Evolutionary conservation across 92 coral and sea anemone genomes (phyloP).

Genomic region (Phenganax stokvisi): DNA sequence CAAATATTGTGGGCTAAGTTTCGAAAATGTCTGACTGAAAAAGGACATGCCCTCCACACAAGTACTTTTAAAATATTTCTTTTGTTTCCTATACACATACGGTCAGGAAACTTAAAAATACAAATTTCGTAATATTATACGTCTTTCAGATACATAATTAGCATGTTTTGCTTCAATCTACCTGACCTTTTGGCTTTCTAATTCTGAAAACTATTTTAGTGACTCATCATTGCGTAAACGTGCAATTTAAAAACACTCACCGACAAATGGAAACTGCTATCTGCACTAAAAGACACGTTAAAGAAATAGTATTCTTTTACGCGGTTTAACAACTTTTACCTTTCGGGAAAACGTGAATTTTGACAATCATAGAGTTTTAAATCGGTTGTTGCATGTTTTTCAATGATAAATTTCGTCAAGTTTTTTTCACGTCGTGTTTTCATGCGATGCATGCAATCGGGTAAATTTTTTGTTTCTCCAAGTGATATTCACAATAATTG

Average conservation of each 20-base stretch:
- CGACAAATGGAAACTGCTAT: too few species aligned
- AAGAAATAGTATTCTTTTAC: too few species aligned
- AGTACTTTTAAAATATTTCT: neutral
- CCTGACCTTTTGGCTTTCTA: slow-evolving; percentile 13
- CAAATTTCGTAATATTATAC: neutral
- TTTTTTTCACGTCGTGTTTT: too few species aligned
- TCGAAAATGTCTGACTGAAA: neutral
- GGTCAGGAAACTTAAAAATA: neutral
- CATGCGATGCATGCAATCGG: too few species aligned
- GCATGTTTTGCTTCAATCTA: neutral
- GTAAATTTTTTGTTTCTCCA: too few species aligned
- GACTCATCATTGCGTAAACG: neutral
- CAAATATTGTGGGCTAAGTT: neutral
- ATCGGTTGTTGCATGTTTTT: too few species aligned
- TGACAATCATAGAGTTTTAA: too few species aligned
- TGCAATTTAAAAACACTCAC: neutral
- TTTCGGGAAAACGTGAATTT: too few species aligned
- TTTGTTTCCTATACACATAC: neutral
- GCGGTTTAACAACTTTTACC: too few species aligned
- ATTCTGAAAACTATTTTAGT: slow-evolving; percentile 14
- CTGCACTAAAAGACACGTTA: too few species aligned
- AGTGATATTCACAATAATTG: too few species aligned
- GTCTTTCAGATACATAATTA: neutral
- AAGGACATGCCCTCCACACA: neutral
- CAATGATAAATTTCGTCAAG: too few species aligned